Percentiles rank a stretch among this genome's conserved stretches.
Conservation (phyloP, 1,140 invertebrate genomes). For the Conus betulinus region DNA sequence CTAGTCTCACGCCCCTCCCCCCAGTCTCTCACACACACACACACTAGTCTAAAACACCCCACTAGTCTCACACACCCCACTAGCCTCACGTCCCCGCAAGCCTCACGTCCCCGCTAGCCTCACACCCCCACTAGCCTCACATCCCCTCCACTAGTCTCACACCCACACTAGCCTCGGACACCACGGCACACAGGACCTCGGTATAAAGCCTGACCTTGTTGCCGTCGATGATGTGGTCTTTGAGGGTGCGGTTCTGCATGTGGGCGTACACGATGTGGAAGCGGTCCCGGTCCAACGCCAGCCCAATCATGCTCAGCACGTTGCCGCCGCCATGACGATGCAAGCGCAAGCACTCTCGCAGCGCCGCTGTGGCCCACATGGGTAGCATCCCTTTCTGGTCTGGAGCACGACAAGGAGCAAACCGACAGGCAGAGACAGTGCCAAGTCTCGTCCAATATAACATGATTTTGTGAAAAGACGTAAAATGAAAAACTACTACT, state of each 20-base stretch:
- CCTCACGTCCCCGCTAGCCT: too few relatives aligned
- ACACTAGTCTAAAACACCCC: too few relatives aligned
- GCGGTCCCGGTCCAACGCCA: slow-evolving; percentile 46
- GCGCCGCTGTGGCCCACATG: slow-evolving; percentile 46
- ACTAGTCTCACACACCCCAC: too few relatives aligned
- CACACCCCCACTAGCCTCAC: too few relatives aligned
- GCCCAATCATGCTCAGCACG: slow-evolving; percentile 49
- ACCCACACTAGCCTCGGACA: too few relatives aligned
- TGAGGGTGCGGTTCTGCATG: slow-evolving; percentile 50
- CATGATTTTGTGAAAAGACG: background rate
- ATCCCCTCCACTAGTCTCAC: too few relatives aligned
- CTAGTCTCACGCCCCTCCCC: too few relatives aligned
- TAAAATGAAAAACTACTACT: too few relatives aligned
- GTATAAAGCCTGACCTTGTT: slow-evolving; percentile 34
- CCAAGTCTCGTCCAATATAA: background rate
- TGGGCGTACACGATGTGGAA: slow-evolving; percentile 56
- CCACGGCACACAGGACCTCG: too few relatives aligned
- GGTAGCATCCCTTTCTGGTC: slow-evolving; percentile 37
- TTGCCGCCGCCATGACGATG: slow-evolving; percentile 47
- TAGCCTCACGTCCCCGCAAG: too few relatives aligned
- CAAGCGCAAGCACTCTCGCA: slow-evolving; percentile 56
- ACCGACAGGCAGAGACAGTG: background rate
- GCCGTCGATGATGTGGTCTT: slow-evolving; percentile 52
- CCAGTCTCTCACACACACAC: too few relatives aligned
- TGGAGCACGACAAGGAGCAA: background rate